Percentiles rank a stretch among this genome's conserved stretches.
phyloP scores from a whole-genome alignment of 2,888 invertebrate genomes.

The Tetranychus piercei region DNA sequence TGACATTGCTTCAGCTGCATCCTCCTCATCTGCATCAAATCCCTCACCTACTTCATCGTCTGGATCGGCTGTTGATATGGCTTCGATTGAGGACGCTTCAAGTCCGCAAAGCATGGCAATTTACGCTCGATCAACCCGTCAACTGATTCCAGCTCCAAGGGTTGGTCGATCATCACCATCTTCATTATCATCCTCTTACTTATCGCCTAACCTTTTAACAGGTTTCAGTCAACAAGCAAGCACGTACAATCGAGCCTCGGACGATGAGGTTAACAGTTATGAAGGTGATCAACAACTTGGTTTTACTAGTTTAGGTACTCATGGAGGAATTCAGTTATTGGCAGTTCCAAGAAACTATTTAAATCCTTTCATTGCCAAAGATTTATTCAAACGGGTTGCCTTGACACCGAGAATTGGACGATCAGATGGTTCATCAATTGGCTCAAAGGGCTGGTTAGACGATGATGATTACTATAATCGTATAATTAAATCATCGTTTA shows the following conservation, averaged over 20 bases:
- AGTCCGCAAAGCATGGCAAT: not conserved
- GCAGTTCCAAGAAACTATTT: not conserved
- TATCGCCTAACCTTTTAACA: conserved; percentile 7
- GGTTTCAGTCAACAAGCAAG: conserved; percentile 6
- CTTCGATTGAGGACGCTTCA: not conserved
- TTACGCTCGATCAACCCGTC: not conserved
- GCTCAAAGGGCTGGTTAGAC: not conserved
- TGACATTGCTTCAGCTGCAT: not conserved
- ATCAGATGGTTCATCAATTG: not conserved
- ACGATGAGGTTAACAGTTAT: not conserved
- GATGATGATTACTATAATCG: conserved; percentile 1
- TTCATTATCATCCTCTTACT: conserved; percentile 8
- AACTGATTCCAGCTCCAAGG: conserved; percentile 22
- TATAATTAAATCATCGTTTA: conserved; percentile 3
- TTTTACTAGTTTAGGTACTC: not conserved
- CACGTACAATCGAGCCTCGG: not conserved
- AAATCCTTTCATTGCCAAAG: not conserved
- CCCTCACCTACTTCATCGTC: not conserved
- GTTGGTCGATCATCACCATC: conserved; percentile 17
- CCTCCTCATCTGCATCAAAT: not conserved
- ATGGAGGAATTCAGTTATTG: not conserved
- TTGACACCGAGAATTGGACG: conserved; percentile 22
- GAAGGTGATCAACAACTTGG: not conserved
- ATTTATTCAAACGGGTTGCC: conserved; percentile 12
- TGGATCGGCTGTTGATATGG: not conserved